Conservation (phyloP, 2,888 invertebrate genomes). For the Eremobia ochroleuca region DNA sequence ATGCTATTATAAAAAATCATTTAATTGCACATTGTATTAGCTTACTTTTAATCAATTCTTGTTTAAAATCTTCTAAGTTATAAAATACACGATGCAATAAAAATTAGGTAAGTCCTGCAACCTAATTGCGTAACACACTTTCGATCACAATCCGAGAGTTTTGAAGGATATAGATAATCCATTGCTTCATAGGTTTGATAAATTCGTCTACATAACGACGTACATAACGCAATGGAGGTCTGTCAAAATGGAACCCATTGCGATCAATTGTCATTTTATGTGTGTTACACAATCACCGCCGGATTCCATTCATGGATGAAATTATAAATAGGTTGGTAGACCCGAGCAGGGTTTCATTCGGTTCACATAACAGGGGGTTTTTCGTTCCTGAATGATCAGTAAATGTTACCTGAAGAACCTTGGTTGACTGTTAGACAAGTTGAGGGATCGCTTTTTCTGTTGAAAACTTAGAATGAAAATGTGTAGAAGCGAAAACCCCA, state of each 20-base stretch:
- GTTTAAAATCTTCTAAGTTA: not conserved
- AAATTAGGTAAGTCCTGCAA: not conserved
- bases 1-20: slow-evolving; percentile 76
- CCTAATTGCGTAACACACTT: not conserved
- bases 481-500: slow-evolving; percentile 25
- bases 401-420: slow-evolving; percentile 38
- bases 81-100: slow-evolving; percentile 39
- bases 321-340: not conserved
- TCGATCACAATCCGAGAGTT: not conserved
- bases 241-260: not conserved
- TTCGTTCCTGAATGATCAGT: slow-evolving; percentile 17
- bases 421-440: slow-evolving; percentile 5
- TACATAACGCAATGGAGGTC: not conserved
- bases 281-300: not conserved
- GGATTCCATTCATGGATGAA: slow-evolving; percentile 15
- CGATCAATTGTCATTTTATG: not conserved
- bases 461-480: not conserved
- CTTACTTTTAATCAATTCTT: not conserved
- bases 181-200: not conserved
- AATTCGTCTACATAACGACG: not conserved
- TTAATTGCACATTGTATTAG: not conserved
- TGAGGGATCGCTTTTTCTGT: not conserved
- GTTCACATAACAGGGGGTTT: slow-evolving; percentile 24
- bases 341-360: slow-evolving; percentile 16
- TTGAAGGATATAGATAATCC: not conserved